phyloP scores from a whole-genome alignment of 35 echinoderm and acorn worm species.

The Patiria miniata region DNA sequence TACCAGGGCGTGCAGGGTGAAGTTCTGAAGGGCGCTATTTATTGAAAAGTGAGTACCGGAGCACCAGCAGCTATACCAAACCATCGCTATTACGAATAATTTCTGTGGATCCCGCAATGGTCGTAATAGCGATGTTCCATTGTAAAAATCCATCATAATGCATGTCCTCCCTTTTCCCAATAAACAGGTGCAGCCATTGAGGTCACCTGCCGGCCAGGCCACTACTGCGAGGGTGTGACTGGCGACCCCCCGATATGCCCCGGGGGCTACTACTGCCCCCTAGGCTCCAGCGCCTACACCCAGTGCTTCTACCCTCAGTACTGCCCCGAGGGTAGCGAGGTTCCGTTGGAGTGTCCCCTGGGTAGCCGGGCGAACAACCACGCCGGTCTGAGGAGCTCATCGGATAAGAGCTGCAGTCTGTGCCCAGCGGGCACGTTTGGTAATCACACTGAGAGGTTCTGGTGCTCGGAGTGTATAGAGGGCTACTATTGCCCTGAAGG shows the following conservation, averaged over 20 bases:
- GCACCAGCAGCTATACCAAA: no score
- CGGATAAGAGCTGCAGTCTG: slow-evolving; percentile 52
- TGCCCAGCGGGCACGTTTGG: slow-evolving; percentile 93
- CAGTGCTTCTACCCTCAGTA: slow-evolving; percentile 95
- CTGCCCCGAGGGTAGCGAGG: slow-evolving; percentile 89
- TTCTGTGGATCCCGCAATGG: no score
- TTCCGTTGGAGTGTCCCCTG: slow-evolving; percentile 75
- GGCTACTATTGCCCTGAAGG: slow-evolving; percentile 97
- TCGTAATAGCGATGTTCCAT: no score
- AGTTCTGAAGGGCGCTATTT: no score
- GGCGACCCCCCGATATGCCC: slow-evolving; percentile 88
- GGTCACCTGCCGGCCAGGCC: slow-evolving; percentile 75
- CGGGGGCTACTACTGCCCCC: slow-evolving; percentile 94
- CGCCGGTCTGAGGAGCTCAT: slow-evolving; percentile 22
- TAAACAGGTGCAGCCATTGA: slow-evolving; percentile 79
- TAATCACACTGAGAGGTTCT: slow-evolving; percentile 82
- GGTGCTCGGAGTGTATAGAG: slow-evolving; percentile 69
- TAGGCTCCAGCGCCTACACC: slow-evolving; percentile 74
- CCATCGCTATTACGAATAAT: no score
- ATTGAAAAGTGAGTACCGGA: no score
- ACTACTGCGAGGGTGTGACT: slow-evolving; percentile 95
- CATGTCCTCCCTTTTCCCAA: no score
- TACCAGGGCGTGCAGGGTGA: no score
- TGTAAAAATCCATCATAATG: no score
- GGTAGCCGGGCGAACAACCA: slow-evolving; percentile 83